Conservation (phyloP, 2,888 invertebrate genomes). For the Cyclophora punctaria region DNA sequence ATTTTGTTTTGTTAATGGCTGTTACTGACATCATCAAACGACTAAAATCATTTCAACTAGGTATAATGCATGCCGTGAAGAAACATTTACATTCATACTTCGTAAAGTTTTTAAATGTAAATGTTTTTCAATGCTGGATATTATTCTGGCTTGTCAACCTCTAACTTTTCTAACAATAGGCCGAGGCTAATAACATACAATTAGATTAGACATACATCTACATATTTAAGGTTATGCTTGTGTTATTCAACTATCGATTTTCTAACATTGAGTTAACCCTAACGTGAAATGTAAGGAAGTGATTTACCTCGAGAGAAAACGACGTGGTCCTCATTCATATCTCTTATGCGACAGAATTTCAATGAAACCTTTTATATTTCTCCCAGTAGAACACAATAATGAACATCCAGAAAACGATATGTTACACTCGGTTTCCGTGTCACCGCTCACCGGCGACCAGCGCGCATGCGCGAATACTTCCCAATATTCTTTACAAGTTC, state of each 20-base stretch:
- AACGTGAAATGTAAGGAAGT: slow-evolving; percentile 15
- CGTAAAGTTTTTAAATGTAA: no score
- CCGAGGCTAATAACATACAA: no score
- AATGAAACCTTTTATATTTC: slow-evolving; percentile 43
- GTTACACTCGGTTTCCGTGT: slow-evolving; percentile 13
- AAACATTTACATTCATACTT: no score
- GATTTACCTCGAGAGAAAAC: slow-evolving; percentile 86
- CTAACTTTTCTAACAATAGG: no score
- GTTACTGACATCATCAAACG: no score
- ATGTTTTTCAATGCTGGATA: no score
- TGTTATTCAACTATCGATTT: slow-evolving; percentile 68
- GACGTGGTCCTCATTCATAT: slow-evolving; percentile 94
- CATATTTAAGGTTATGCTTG: slow-evolving; percentile 52
- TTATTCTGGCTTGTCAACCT: no score
- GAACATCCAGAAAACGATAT: slow-evolving; percentile 4
- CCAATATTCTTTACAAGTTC: slow-evolving; percentile 25
- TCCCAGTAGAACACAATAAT: slow-evolving; percentile 1
- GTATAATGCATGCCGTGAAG: no score
- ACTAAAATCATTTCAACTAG: no score
- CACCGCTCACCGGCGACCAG: slow-evolving; percentile 9
- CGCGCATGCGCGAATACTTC: slow-evolving; percentile 40
- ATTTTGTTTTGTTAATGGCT: no score
- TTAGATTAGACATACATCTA: slow-evolving; percentile 3
- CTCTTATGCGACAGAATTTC: slow-evolving; percentile 62
- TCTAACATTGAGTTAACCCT: slow-evolving; percentile 30